Evolutionary conservation across 2,797 vertebrate species (phyloP), one percentile per base, ranked within the genome.

Genomic region (Schizothorax lantsangensis): DNA sequence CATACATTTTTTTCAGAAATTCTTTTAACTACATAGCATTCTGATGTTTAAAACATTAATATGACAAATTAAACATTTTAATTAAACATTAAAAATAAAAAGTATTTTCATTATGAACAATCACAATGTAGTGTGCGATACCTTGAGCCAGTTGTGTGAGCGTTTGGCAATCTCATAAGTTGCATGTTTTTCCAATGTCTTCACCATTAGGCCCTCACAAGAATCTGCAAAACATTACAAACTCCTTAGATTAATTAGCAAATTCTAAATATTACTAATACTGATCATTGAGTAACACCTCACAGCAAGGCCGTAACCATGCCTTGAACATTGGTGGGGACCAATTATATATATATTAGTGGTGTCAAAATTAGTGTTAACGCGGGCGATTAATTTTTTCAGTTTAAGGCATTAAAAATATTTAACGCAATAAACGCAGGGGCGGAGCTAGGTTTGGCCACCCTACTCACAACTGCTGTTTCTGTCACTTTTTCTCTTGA

Each of bases 71-170:
- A 26, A 79, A 79, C 6, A 7, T 36, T 2, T 15, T 26, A 14
- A 40, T 21, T n/a, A 10, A 40, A 78, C 59, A 62, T 64, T 14
- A 30, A 49, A 52, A 19, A 49, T 6, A 1, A 75, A 19, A 5
- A 33, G 5, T 8, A 45, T 71, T 40, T 77, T 75, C 14, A 23
- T 33, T 5, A 15, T 21, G 43, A 26, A 57, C 5, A 9, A 57
- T 11, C 15, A 71, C 21, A 26, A 1, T 38, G 72, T 81, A 15
- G 26, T 14, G 75, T 47, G 5, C 30, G 54, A 88, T 87, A 98
- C 97, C 97, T 98, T 98, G 59, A 98, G 95, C 97, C 97, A 98
- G 90, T 98, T 98, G 91, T 97, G 97, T 0, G 97, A 98, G 21
- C 97, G 95, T 89, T 97, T 98, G 62, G 97, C 97, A 7, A 98